A percentile compares a stretch with the other conserved stretches of the same genome.
Evolutionary conservation across 2,888 invertebrate species (phyloP).

Genomic region (Auanema sp.): DNA sequence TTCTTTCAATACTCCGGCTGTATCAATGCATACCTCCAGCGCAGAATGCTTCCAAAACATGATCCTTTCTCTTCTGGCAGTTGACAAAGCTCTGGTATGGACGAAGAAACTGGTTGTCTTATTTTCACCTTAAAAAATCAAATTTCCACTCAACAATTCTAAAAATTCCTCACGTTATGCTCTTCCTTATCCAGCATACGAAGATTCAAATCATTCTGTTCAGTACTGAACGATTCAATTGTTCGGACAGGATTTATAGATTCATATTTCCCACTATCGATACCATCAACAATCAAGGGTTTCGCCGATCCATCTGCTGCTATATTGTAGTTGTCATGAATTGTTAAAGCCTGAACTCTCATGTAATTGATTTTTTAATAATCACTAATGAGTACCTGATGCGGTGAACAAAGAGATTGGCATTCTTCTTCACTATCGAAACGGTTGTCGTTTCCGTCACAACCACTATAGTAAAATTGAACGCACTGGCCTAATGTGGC

Average conservation of each 20-base stretch:
- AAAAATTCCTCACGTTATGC: too few relatives aligned
- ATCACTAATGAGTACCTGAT: slow-evolving; percentile 12
- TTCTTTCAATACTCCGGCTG: neutral
- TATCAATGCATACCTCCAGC: slow-evolving; percentile 30
- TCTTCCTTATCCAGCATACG: neutral
- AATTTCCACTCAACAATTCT: too few relatives aligned
- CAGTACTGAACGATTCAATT: too few relatives aligned
- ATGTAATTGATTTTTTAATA: too few relatives aligned
- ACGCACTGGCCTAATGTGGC: slow-evolving; percentile 27
- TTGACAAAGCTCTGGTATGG: slow-evolving; percentile 54
- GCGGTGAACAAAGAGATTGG: slow-evolving; percentile 38
- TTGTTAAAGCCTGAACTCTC: too few relatives aligned
- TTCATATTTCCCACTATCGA: too few relatives aligned
- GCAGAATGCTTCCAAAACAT: slow-evolving; percentile 52
- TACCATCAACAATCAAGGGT: too few relatives aligned
- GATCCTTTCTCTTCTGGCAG: slow-evolving; percentile 56
- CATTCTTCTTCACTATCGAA: slow-evolving; percentile 52
- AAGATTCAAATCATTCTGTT: too few relatives aligned
- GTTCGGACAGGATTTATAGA: too few relatives aligned
- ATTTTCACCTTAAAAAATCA: neutral
- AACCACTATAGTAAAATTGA: slow-evolving; percentile 59
- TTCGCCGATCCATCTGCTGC: too few relatives aligned
- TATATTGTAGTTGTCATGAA: too few relatives aligned
- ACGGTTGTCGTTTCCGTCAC: slow-evolving; percentile 59
- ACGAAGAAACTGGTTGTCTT: slow-evolving; percentile 3